Evolutionary conservation across 2,888 invertebrate genomes (phyloP), one percentile per base, ranked within the genome.

Genomic region (Tricholauxania praeusta): DNA sequence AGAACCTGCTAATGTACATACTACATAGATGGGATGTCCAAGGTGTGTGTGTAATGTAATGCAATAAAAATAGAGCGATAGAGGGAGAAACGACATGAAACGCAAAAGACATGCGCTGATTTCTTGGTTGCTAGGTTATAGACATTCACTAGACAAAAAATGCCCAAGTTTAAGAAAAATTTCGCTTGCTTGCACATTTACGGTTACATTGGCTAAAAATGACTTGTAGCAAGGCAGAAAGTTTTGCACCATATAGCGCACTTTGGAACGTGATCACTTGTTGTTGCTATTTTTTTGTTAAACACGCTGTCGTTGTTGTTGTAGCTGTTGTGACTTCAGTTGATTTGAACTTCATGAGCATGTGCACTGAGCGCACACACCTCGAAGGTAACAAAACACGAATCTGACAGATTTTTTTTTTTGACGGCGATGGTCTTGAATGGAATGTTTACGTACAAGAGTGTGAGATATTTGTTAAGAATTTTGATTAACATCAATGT

Each of bases 111-210:
- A 28, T 19, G 22, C 57, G 22, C 14, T 57, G 57, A 57, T 19
- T 28, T 57, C 28, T 28, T 57, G 57, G 57, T 57, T 19, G 39
- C 57, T 28, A 12, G 7, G 57, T 47, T 62, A 62, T 62, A 62
- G 60, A 62, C 60, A 28, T n/a, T 14, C 60, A 32, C 39, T 62
- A 62, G 60, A 62, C 60, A 39, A 62, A 62, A 57, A 55, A 55
- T 55, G 55, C 12, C 12, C 19, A 55, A 57, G 28, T 57, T 12
- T 22, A 22, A n/a, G 28, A 57, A 62, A 47, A 39, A 32, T 47
- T 39, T 47, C 39, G 39, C 39, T 39, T 10, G 10, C 39, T 39
- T 39, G 39, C 39, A 39, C 15, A 62, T 62, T 62, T 62, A 62
- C 60, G 47, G 60, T 62, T 62, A 62, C 28, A 28, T 62, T 62